Conservation (phyloP, 2,113 vertebrate species). For the Lepus americanus region DNA sequence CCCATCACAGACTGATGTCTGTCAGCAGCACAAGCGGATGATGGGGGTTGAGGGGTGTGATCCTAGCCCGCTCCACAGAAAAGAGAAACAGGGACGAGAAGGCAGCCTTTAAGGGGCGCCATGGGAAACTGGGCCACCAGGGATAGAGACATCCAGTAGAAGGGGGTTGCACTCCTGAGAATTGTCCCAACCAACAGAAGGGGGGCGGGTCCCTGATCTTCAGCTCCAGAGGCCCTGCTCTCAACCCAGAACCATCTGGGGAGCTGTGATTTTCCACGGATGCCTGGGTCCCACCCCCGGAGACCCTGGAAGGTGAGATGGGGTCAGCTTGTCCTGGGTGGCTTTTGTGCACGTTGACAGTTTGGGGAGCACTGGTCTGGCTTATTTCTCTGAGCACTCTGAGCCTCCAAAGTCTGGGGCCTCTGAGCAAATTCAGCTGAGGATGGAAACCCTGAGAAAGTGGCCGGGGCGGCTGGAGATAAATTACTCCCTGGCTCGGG, state of each 20-base stretch:
- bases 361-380: neutral
- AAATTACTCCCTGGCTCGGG: slow-evolving; percentile 41
- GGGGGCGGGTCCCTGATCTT: neutral
- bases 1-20: neutral
- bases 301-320: neutral
- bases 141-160: neutral
- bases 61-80: neutral
- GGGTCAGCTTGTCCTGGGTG: neutral
- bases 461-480: slow-evolving; percentile 37
- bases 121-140: neutral
- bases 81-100: neutral
- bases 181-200: neutral
- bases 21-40: too few relatives aligned
- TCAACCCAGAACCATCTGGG: neutral
- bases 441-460: slow-evolving; percentile 67
- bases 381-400: neutral
- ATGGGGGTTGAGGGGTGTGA: too few relatives aligned
- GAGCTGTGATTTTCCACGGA: too few relatives aligned
- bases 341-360: neutral
- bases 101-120: neutral
- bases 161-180: neutral
- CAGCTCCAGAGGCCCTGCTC: neutral
- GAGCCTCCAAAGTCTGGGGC: neutral
- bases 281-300: neutral
- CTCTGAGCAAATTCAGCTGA: slow-evolving; percentile 57